phyloP scores from a whole-genome alignment of 2,113 vertebrate species.

The Scortum barcoo region DNA sequence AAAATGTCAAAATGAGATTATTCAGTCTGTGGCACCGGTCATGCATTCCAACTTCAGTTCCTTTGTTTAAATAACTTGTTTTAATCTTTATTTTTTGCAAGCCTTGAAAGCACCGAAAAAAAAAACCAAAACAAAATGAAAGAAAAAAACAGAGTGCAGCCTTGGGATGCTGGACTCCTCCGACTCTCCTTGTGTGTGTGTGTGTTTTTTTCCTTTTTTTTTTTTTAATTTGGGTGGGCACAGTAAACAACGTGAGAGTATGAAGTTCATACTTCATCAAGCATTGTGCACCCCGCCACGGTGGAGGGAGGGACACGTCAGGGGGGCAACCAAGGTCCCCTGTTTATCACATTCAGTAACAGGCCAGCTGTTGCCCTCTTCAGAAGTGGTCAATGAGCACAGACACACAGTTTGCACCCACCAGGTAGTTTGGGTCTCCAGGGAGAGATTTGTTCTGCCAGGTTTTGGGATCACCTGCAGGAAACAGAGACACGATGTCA shows the following conservation, averaged over 20 bases:
- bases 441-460: slow-evolving; percentile 99
- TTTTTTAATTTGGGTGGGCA: slow-evolving; percentile 69
- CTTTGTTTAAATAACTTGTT: slow-evolving; percentile 77
- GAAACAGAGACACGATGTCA: slow-evolving; percentile 34
- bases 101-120: slow-evolving; percentile 85
- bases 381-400: slow-evolving; percentile 99
- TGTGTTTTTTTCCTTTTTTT: slow-evolving; percentile 11
- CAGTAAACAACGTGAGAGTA: slow-evolving; percentile 78
- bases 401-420: slow-evolving; percentile 99
- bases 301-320: slow-evolving; percentile 35
- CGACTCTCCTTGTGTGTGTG: slow-evolving; percentile 58
- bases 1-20: slow-evolving; percentile 79
- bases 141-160: slow-evolving; percentile 65
- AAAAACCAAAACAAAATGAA: slow-evolving; percentile 73
- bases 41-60: slow-evolving; percentile 88
- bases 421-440: slow-evolving; percentile 99
- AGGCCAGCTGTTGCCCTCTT: slow-evolving; percentile 90
- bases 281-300: slow-evolving; percentile 79
- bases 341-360: slow-evolving; percentile 89
- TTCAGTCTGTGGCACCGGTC: slow-evolving; percentile 84
- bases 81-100: slow-evolving; percentile 87
- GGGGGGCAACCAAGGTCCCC: slow-evolving; percentile 41
- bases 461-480: slow-evolving; percentile 96
- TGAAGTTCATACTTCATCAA: slow-evolving; percentile 87
- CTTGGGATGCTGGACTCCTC: slow-evolving; percentile 64